A percentile compares a stretch with the other conserved stretches of the same genome.
These are phyloP conservation scores for Lepisosteus osseus DNA, from an alignment of 2,113 vertebrate species.

Conservation along the genomic window DNA sequence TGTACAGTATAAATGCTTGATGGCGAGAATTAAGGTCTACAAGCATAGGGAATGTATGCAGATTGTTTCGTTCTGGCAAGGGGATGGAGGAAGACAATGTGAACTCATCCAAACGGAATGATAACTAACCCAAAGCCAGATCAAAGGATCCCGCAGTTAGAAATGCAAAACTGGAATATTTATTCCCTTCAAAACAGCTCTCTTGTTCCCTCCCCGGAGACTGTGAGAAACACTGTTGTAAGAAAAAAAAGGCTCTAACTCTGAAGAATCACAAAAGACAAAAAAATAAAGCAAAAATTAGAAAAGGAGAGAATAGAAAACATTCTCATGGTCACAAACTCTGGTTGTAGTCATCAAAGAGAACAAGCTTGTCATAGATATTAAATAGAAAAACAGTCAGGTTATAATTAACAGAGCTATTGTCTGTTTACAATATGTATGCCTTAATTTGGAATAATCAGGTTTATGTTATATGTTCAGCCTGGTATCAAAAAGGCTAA, in stretches of 20 bases:
- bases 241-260: constrained; percentile 34
- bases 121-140: constrained; percentile 80
- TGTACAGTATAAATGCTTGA: neutral
- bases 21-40: constrained; percentile 22
- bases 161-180: constrained; percentile 78
- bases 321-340: constrained; percentile 22
- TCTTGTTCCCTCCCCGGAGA: constrained; percentile 44
- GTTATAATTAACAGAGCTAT: constrained; percentile 24
- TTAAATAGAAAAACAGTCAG: constrained; percentile 15
- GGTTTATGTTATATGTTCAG: constrained; percentile 60
- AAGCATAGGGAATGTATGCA: constrained; percentile 49
- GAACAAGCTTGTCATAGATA: constrained; percentile 17
- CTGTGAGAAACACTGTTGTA: constrained; percentile 35
- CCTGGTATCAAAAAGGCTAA: constrained; percentile 56
- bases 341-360: constrained; percentile 16
- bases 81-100: constrained; percentile 57
- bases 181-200: constrained; percentile 75
- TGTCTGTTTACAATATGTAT: constrained; percentile 25
- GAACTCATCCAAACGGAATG: constrained; percentile 76
- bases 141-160: constrained; percentile 74
- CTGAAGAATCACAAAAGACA: constrained; percentile 41
- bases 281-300: constrained; percentile 55
- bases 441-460: neutral
- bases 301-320: constrained; percentile 30
- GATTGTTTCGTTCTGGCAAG: constrained; percentile 29